These are phyloP conservation scores for Antheraea mylitta DNA, from an alignment of 1,140 invertebrate species.

Conservation along the genomic window DNA sequence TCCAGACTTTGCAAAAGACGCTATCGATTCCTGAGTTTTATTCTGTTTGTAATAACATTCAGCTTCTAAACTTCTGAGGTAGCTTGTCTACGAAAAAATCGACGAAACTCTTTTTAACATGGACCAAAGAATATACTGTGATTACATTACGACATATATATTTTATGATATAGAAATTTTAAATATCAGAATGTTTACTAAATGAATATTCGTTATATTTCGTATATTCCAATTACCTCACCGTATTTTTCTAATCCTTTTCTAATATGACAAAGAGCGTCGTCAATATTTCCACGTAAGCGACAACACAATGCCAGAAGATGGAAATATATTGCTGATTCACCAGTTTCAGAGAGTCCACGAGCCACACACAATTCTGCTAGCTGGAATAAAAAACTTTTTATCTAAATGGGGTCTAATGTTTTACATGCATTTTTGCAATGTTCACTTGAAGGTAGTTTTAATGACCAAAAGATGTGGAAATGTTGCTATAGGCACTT, in stretches of 20 bases:
- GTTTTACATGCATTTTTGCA: too few relatives aligned
- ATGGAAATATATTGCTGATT: conserved; percentile 50
- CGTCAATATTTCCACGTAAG: conserved; percentile 39
- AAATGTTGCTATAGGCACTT: neutral
- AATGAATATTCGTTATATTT: neutral
- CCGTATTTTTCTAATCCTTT: conserved; percentile 49
- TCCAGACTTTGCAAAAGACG: conserved; percentile 45
- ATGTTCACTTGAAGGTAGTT: too few relatives aligned
- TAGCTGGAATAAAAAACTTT: conserved; percentile 33
- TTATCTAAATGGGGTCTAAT: too few relatives aligned
- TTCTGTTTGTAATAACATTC: conserved; percentile 51
- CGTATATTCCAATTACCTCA: conserved; percentile 36
- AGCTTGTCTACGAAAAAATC: conserved; percentile 33
- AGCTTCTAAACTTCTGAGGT: conserved; percentile 52
- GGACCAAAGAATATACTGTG: too few relatives aligned
- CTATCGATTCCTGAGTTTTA: conserved; percentile 29
- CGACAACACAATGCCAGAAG: conserved; percentile 54
- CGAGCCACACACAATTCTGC: conserved; percentile 58
- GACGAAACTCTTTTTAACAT: neutral
- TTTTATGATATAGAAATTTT: too few relatives aligned
- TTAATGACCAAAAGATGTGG: too few relatives aligned
- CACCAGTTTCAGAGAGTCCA: conserved; percentile 37
- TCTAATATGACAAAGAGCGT: conserved; percentile 48
- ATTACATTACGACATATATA: too few relatives aligned
- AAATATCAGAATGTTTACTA: too few relatives aligned